Percentiles rank a stretch among this genome's conserved stretches.
Evolutionary conservation across 2,888 invertebrate genomes (phyloP).

Genomic region (Mythimna pallens): DNA sequence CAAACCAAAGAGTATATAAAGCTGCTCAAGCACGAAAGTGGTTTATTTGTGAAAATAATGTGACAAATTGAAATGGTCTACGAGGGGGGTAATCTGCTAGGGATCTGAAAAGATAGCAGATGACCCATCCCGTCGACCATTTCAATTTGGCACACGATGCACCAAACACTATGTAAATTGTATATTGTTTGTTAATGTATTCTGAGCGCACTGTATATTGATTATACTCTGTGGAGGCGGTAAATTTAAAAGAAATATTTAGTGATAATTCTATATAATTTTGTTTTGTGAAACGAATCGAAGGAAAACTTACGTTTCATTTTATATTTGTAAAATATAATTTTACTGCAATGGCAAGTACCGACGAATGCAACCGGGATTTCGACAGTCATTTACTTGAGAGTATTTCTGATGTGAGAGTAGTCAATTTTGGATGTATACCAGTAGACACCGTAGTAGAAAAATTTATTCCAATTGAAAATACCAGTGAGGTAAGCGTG

Average conservation of each 20-base stretch:
- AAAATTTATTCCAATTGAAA: constrained; percentile 77
- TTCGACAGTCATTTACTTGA: constrained; percentile 74
- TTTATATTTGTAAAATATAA: background rate
- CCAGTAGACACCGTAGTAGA: constrained; percentile 79
- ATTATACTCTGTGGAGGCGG: constrained; percentile 12
- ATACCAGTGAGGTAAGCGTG: constrained; percentile 72
- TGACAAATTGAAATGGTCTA: no score
- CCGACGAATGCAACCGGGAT: constrained; percentile 17
- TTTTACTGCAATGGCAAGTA: constrained; percentile 11
- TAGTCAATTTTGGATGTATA: constrained; percentile 82
- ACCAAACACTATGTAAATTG: no score
- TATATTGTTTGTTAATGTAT: background rate
- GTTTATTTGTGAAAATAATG: background rate
- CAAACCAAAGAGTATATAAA: no score
- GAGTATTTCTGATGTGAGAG: constrained; percentile 71
- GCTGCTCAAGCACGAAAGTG: background rate
- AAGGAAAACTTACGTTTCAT: background rate
- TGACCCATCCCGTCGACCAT: no score
- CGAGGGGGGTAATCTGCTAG: no score
- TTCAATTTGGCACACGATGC: no score
- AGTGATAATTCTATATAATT: background rate
- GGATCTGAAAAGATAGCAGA: no score
- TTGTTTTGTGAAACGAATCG: background rate
- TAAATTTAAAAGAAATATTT: constrained; percentile 3
- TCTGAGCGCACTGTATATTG: constrained; percentile 1